Evolutionary conservation across 2,797 vertebrate species (phyloP), one percentile per base, ranked within the genome.

Genomic region (Sphenodon punctatus): DNA sequence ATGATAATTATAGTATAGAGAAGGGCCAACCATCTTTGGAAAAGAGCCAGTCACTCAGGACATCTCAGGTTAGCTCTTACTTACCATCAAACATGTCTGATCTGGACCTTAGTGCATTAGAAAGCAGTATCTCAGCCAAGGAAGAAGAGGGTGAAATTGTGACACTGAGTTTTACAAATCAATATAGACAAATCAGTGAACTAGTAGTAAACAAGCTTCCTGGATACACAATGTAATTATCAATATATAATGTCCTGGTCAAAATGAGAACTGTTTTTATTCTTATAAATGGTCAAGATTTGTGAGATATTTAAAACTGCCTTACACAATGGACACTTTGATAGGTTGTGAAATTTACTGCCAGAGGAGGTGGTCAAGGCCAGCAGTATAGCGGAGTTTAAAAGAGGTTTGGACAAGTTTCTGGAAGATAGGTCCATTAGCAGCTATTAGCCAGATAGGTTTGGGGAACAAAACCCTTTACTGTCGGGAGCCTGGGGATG

Each of bases 151-250:
- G 97, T 87, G 91, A 95, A 58, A 90, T 97, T 41, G 96, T 91
- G 58, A 92, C 96, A 49, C 87, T 97, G 27, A 82, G 72, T 84
- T 92, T 96, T 86, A 92, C 89, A 72, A 95, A 95, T 82, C 95
- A 95, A 77, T 98, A 93, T 92, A 96, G 87, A 92, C 96, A 98
- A 72, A 96, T 99, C 60, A 97, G 97, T 82, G 95, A 98, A 75
- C 94, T 99, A 68, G 93, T 97, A 84, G 92, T 95, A 88, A 96
- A 88, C 72, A 98, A 97, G 84, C 96, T 98, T 83, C 97, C 97
- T 15, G 98, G 98, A 70, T 99, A 99, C 77, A 99, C 98, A 10
- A 87, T 98, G 91, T 99, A 95, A 96, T 88, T 67, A 13, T 1
- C 59, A 69, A 9, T 68, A 88, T 71, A 80, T 27, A 75, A 46